Evolutionary conservation across 2,888 invertebrate species (phyloP), one percentile per base, ranked within the genome.

Genomic region (Tuberolachnus salignus): DNA sequence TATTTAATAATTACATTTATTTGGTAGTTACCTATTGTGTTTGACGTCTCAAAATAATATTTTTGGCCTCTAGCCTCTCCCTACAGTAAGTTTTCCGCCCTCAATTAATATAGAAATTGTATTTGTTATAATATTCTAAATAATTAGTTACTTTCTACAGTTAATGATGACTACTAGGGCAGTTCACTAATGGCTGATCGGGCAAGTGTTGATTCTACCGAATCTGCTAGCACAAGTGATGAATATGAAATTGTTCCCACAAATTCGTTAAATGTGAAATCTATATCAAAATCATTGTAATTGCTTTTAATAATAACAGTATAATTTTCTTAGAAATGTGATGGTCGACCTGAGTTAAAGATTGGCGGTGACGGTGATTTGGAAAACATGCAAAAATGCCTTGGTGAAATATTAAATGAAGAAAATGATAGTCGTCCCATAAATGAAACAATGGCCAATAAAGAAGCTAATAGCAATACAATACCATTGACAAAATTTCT

Each of bases 211-310:
- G 89, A 90, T 86, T 91, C 91, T 80, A 88, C 89, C 83, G 91
- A 91, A 86, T 91, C 91, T 81, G 87, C 89, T 83, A 89, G 89
- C 80, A 90, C 90, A 81, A 90, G 90, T 84, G 91, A 91, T 82
- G 91, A 91, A 84, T 91, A 90, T 86, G 91, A 91, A 85, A 89
- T 91, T 83, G 89, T 91, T 81, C 89, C 88, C 82, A 88, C 88
- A 63, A 87, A 86, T 81, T 78, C 80, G 2, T 78, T 80, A 78
- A 82, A 81, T 67, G 82, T 80, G n/a, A 51, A 21, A 19, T 78
- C 26, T 21, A 46, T 19, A 13, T 34, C 4, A 53, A 46, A 34
- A 19, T 13, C 13, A 49, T 49, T 21, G 11, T 61, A 66, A 61
- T 70, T 49, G 3, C 3, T 67, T 63, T 26, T 19, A 19, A 11